Evolutionary conservation across 2,888 invertebrate genomes (phyloP).

Genomic region (Acholoe squamosa): DNA sequence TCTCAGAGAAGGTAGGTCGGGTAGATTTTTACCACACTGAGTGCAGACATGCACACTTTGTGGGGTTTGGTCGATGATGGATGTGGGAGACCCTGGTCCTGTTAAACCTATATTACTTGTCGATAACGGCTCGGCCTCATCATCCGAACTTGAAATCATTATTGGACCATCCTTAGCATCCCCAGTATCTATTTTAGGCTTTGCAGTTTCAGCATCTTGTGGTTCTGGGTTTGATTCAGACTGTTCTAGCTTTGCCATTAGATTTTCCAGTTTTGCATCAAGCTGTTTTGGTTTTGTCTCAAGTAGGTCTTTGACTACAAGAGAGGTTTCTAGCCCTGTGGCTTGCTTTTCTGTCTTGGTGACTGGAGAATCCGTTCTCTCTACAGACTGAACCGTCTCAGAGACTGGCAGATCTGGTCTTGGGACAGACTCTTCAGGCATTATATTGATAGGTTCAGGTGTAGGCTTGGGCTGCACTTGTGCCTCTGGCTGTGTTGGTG

Average conservation of each 20-base stretch:
- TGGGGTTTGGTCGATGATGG: background rate
- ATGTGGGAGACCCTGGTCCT: too few relatives aligned
- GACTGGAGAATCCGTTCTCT: too few relatives aligned
- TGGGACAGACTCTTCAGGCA: background rate
- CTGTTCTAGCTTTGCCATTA: background rate
- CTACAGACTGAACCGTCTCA: too few relatives aligned
- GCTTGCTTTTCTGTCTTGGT: too few relatives aligned
- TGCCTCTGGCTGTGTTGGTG: background rate
- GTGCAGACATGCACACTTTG: background rate
- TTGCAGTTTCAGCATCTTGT: background rate
- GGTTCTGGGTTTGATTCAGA: background rate
- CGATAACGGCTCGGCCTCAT: background rate
- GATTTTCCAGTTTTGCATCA: background rate
- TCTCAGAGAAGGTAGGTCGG: background rate
- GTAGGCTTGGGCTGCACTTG: background rate
- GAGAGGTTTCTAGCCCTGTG: too few relatives aligned
- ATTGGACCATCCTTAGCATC: background rate
- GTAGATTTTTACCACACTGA: conserved; percentile 38
- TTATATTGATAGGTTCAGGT: background rate
- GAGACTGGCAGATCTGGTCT: too few relatives aligned
- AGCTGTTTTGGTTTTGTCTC: too few relatives aligned
- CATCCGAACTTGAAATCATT: conserved; percentile 35
- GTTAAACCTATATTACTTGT: background rate
- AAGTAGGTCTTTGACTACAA: too few relatives aligned
- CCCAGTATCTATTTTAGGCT: background rate